phyloP scores from a whole-genome alignment of 2,888 invertebrate species.

The Caenorhabditis sp. region DNA sequence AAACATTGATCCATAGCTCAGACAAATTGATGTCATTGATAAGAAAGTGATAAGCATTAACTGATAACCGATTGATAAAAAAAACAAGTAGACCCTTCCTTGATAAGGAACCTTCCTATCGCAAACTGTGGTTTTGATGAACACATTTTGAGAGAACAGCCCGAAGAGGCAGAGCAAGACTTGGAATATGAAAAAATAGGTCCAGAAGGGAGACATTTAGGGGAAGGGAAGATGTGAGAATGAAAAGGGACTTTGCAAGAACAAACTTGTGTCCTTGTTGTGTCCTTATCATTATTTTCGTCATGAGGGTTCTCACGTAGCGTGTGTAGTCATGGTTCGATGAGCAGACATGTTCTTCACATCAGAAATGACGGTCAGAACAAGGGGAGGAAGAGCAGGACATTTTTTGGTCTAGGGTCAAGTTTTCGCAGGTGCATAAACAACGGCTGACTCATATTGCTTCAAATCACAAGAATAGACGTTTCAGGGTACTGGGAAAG shows the following conservation, averaged over 20 bases:
- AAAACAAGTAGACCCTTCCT: constrained; percentile 26
- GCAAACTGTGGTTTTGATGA: constrained; percentile 25
- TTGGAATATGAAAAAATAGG: constrained; percentile 32
- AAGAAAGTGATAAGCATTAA: constrained; percentile 22
- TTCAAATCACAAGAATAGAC: no score
- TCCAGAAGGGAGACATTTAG: constrained; percentile 36
- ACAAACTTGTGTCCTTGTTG: no score
- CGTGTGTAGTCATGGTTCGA: no score
- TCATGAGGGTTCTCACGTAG: no score
- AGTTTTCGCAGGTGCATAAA: no score
- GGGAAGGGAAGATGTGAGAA: neutral
- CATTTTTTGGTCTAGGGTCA: no score
- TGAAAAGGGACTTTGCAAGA: neutral
- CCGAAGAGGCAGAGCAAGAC: constrained; percentile 43
- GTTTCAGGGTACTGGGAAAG: no score
- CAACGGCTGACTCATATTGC: no score
- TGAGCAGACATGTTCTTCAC: no score
- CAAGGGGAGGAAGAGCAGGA: no score
- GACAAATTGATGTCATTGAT: constrained; percentile 27
- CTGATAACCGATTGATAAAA: constrained; percentile 42
- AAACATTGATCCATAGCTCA: constrained; percentile 35
- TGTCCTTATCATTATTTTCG: no score
- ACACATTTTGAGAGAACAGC: constrained; percentile 31
- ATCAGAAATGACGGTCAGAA: no score
- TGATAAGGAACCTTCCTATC: constrained; percentile 4